Percentiles rank a stretch among this genome's conserved stretches.
phyloP scores from a whole-genome alignment of 2,113 vertebrate genomes.

The Hippoglossus stenolepis region DNA sequence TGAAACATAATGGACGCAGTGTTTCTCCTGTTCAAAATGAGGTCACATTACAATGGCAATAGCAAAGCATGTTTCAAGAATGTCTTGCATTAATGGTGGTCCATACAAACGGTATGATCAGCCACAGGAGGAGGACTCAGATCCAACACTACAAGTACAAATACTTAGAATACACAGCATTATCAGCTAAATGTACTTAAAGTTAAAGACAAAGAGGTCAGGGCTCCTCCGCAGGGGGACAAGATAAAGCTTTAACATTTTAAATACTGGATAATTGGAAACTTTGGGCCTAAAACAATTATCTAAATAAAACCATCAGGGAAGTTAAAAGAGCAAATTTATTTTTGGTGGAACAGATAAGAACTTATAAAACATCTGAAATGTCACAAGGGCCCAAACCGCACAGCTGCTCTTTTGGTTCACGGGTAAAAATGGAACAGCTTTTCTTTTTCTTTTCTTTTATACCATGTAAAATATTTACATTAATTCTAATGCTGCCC shows the following conservation, averaged over 20 bases:
- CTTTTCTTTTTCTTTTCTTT: no score
- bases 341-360: neutral
- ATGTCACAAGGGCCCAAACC: no score
- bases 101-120: neutral
- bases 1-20: constrained; percentile 61
- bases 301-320: neutral
- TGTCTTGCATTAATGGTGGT: neutral
- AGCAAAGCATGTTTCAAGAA: constrained; percentile 14
- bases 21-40: constrained; percentile 51
- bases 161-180: no score
- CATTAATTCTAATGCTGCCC: no score
- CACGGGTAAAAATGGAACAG: no score
- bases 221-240: neutral
- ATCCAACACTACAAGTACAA: no score
- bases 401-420: no score
- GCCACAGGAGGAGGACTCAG: neutral
- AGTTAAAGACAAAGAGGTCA: neutral
- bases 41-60: constrained; percentile 21
- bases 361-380: neutral
- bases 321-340: neutral
- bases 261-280: no score
- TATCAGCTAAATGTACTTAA: no score
- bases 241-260: neutral
- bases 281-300: neutral
- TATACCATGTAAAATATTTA: no score